Evolutionary conservation across 2,797 vertebrate species (phyloP), one percentile per base, ranked within the genome.

Genomic region (Hypotaenidia okinawae): DNA sequence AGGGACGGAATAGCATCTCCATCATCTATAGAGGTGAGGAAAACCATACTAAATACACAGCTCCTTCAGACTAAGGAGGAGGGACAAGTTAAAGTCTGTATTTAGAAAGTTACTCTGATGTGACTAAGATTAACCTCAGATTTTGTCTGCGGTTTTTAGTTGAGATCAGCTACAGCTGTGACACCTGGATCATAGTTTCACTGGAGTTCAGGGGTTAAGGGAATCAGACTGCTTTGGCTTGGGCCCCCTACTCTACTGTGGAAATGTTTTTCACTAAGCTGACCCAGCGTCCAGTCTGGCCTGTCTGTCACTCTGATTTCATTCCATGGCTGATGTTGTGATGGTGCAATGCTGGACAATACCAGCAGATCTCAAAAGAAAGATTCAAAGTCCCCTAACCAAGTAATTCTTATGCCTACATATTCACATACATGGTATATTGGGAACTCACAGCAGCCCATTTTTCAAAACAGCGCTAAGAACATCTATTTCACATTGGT

Each of bases 131-230:
- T 81, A 84, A 84, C 58, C 32, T 88, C 5, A 90, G 68, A 76
- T 57, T 61, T 51, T 4, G 0, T 30, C 27, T 78, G 67, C 66
- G 9, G 25, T 32, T 90, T 93, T 75, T 52, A 62, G 54, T 11
- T 88, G 66, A 55, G 54, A 72, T 81, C 37, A 84, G 43, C 64
- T 89, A 41, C 75, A 93, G 73, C 62, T 93, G 80, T 52, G 78
- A 57, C 62, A 76, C 77, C 70, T 86, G 85, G 54, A 83, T 86
- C 73, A 45, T 4, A 66, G 24, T 81, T 80, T 85, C 64, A 37
- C 21, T 57, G 58, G 47, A 52, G 19, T 76, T 68, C 1, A 2
- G 45, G 43, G 19, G 54, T 67, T 92, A 51, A 11, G 30, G 49
- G 35, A 67, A 47, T 78, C 28, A 58, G 21, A 37, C 13, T 68